These are phyloP conservation scores for Numenius phaeopus DNA, from an alignment of 2,797 vertebrate species.

Conservation along the genomic window DNA sequence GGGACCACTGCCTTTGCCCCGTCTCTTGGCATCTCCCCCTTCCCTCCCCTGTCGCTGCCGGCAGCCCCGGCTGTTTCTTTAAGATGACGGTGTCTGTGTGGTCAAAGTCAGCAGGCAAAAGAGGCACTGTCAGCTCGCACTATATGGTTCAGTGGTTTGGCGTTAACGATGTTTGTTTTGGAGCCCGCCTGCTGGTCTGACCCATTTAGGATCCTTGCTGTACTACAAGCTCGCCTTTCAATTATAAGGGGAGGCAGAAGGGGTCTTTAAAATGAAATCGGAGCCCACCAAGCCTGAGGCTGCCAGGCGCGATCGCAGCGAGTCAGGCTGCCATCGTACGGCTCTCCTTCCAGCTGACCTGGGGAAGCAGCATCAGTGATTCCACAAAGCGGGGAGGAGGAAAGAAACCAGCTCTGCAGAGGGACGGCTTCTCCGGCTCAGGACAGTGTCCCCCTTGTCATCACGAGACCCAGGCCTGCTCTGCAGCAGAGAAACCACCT, in stretches of 20 bases:
- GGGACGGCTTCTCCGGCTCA: rapidly evolving
- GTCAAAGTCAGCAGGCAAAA: conserved; percentile 49
- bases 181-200: conserved; percentile 55
- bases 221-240: neutral
- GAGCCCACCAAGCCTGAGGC: neutral
- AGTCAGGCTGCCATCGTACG: neutral
- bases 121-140: conserved; percentile 47
- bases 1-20: neutral
- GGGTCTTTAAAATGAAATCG: neutral
- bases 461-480: neutral
- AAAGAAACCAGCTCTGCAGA: neutral
- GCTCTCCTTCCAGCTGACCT: neutral
- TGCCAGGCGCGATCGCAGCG: rapidly evolving
- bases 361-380: neutral
- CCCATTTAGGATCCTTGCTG: conserved; percentile 65
- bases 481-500: neutral
- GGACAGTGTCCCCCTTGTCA: rapidly evolving
- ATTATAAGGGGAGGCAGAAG: neutral
- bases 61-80: conserved; percentile 33
- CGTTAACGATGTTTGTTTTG: conserved; percentile 59
- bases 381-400: neutral
- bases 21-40: neutral
- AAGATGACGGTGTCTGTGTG: neutral
- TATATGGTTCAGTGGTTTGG: conserved; percentile 69
- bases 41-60: neutral